Base-by-base conservation (phyloP, 2,113 vertebrate species). In the Cochlearius cochlearius region DNA sequence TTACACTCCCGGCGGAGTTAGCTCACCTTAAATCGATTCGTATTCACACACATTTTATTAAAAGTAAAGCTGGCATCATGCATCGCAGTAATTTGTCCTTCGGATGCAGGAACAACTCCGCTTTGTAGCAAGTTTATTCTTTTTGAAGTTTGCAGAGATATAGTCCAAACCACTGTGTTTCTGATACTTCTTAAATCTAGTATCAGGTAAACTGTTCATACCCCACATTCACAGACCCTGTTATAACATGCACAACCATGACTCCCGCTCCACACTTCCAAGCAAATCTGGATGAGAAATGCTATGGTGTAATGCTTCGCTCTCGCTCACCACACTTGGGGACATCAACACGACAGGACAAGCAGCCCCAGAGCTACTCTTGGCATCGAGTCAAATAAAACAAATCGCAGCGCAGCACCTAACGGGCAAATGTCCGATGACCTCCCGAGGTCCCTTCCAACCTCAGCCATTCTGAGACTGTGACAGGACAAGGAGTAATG, bases 251-350 rank as follows among this genome's bases (percentile, higher is more conserved):
- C 50, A 38, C 11, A 16, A 2, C 12, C 18, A 6, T 1, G 11
- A 52, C 3, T 11, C 9, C 39, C 1, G 2, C 41, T 50, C 29
- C 36, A 27, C 5, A 10, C 22, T 64, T 53, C 43, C 55, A 47
- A 45, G 34, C 13, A 49, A 55, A 72, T 18, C 19, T 34, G 19
- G 59, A 55, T 9, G 10, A 58, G 26, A 82, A 82, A 71, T 10
- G n/a, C 5, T 4, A 2, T 7, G 23, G 6, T 47, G 5, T 23
- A 64, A 25, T 29, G 8, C 56, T 53, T 67, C 29, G 12, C 11
- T 38, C 26, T 15, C 1, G 1, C 22, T 67, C 20, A 7, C 45
- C 4, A 15, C 43, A 36, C 8, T 0, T 20, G 56, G 56, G 41
- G 39, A 15, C 3, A 34, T 8, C 43, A 36, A 16, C 49, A 41